Evolutionary conservation across 2,113 vertebrate species (phyloP), one percentile per base, ranked within the genome.

Genomic region (Sclerurus mexicanus): DNA sequence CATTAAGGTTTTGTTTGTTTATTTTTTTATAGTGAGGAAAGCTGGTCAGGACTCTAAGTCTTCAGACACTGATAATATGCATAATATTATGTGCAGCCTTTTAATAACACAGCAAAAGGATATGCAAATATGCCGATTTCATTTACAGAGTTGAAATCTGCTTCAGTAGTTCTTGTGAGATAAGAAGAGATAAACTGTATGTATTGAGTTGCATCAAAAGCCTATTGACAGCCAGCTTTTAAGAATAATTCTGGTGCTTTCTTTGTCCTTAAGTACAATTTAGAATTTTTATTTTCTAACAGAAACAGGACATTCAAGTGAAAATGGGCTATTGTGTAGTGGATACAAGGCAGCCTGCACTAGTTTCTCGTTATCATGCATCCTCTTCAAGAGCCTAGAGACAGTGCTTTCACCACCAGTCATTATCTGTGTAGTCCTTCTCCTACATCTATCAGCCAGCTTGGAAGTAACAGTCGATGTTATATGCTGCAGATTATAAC

Each of bases 121-220:
- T 93, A 96, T 93, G 87, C 69, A 97, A 95, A 95, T 84, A 91
- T 23, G 71, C 23, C 20, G 25, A 13, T 95, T 95, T 83, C n/a
- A 76, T 97, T 97, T 96, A 91, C 86, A 95, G 86, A 84, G 30
- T 85, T 72, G 91, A 77, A 87, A 75, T 75, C 59, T 84, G 56
- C 90, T 96, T 97, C 79, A 93, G 19, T 93, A 95, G 87, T 88
- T 95, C 90, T 93, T 63, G 79, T 79, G 85, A 96, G 69, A 87
- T 81, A 93, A 92, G 66, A 90, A 64, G 49, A 87, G 90, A 91
- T 89, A 97, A 96, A 95, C 68, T 68, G 87, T 93, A 89, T 93
- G 23, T 94, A 67, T 85, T 78, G 47, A 81, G 86, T 93, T 96
- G 67, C 60, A 96, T 88, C 79, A 92, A 93, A 58, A 97, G 74